Conservation (phyloP, 1,140 invertebrate genomes). For the Bombus terrestris region DNA sequence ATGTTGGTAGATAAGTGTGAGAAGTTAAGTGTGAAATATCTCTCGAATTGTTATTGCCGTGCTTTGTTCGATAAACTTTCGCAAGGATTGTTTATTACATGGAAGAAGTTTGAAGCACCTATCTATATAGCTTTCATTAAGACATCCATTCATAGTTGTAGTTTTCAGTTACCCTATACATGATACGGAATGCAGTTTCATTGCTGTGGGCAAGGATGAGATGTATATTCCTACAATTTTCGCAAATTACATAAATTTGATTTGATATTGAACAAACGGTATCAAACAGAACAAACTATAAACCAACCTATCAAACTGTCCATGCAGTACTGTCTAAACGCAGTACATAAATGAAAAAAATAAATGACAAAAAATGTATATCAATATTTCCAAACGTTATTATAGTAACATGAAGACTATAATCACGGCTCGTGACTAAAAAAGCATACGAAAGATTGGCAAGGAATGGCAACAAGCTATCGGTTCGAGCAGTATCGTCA, state of each 20-base stretch:
- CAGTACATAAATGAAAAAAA: neutral
- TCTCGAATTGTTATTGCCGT: slow-evolving; percentile 5
- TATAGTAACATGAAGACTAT: neutral
- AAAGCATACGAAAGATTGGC: neutral
- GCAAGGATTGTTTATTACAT: slow-evolving; percentile 10
- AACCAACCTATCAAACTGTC: neutral
- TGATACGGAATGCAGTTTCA: too few species aligned
- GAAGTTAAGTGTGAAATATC: slow-evolving; percentile 5
- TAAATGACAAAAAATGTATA: neutral
- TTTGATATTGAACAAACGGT: neutral
- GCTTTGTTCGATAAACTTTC: slow-evolving; percentile 24
- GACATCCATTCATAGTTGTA: neutral
- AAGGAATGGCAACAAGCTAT: neutral
- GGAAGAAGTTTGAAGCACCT: slow-evolving; percentile 5
- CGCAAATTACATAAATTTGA: neutral
- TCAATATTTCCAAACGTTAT: neutral
- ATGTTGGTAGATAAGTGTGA: neutral
- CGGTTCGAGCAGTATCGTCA: slow-evolving; percentile 36
- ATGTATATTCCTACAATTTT: neutral
- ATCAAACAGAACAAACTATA: neutral
- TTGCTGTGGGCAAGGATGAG: neutral
- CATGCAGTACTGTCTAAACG: neutral
- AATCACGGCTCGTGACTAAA: slow-evolving; percentile 21
- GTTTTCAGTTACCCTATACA: neutral
- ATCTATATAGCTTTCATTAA: slow-evolving; percentile 11